A percentile compares a stretch with the other conserved stretches of the same genome.
Conservation (phyloP, 1,140 invertebrate species). For the Proctacanthus coquilletti region DNA sequence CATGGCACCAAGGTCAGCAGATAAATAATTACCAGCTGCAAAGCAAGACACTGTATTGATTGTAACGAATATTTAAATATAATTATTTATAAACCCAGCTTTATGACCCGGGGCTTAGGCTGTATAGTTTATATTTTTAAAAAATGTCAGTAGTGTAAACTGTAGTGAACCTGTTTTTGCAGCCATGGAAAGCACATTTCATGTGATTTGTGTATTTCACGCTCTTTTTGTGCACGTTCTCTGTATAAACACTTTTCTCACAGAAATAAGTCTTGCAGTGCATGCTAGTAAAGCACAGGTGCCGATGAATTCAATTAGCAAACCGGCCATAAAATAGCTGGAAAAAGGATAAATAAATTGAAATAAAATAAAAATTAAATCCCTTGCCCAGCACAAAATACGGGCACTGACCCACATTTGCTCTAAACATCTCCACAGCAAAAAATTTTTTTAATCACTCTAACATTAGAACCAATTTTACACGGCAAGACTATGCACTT, state of each 20-base stretch:
- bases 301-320: no score
- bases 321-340: no score
- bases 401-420: neutral
- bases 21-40: conserved; percentile 57
- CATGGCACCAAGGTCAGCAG: conserved; percentile 70
- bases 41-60: conserved; percentile 9
- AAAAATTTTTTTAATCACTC: neutral
- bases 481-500: conserved; percentile 1
- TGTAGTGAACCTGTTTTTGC: no score
- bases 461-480: conserved; percentile 16
- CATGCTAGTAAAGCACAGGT: no score
- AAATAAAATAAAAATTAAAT: neutral
- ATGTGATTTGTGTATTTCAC: no score
- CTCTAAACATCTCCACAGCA: neutral
- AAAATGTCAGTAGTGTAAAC: conserved; percentile 1
- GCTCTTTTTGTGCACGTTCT: no score
- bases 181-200: no score
- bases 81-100: conserved; percentile 1
- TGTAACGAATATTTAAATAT: conserved; percentile 12
- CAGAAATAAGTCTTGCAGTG: no score
- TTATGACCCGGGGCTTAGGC: neutral
- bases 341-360: neutral
- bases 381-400: conserved; percentile 4
- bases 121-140: neutral
- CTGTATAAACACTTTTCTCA: no score